A percentile compares a stretch with the other conserved stretches of the same genome.
Conservation (phyloP, 2,888 invertebrate genomes). For the Endotricha flammealis region DNA sequence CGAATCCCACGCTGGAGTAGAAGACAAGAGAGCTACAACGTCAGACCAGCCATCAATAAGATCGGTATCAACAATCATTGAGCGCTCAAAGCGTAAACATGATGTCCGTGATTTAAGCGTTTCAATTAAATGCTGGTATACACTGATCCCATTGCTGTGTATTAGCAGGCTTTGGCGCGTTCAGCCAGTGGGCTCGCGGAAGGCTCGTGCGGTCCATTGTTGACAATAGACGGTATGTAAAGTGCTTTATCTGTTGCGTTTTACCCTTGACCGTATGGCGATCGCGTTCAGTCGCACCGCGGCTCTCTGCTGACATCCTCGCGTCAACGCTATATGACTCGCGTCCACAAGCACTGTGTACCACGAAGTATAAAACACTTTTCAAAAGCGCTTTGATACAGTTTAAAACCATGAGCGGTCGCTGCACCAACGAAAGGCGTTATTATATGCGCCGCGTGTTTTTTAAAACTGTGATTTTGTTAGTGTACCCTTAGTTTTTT, state of each 20-base stretch:
- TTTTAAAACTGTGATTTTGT: conserved; percentile 9
- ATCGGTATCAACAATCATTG: too few species aligned
- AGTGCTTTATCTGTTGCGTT: conserved; percentile 33
- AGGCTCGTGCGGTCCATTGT: neutral
- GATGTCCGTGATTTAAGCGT: neutral
- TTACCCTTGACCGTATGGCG: conserved; percentile 60
- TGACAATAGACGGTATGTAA: conserved; percentile 19
- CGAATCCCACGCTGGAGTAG: too few species aligned
- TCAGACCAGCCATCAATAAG: too few species aligned
- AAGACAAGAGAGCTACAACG: too few species aligned
- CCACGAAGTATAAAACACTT: conserved; percentile 36
- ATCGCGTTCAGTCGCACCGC: conserved; percentile 57
- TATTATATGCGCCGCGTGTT: conserved; percentile 9
- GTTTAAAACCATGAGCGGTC: conserved; percentile 49
- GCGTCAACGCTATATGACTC: conserved; percentile 41
- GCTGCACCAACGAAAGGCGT: conserved; percentile 18
- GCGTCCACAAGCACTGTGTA: conserved; percentile 21
- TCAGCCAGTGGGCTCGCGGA: neutral
- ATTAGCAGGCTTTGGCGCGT: neutral
- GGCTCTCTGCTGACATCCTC: conserved; percentile 56
- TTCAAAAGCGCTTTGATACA: conserved; percentile 30
- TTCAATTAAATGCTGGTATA: neutral
- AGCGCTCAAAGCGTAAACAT: neutral
- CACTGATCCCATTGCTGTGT: neutral
- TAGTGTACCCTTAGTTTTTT: neutral